A percentile compares a stretch with the other conserved stretches of the same genome.
Evolutionary conservation across 2,797 vertebrate genomes (phyloP).

Genomic region (Tapirus indicus): DNA sequence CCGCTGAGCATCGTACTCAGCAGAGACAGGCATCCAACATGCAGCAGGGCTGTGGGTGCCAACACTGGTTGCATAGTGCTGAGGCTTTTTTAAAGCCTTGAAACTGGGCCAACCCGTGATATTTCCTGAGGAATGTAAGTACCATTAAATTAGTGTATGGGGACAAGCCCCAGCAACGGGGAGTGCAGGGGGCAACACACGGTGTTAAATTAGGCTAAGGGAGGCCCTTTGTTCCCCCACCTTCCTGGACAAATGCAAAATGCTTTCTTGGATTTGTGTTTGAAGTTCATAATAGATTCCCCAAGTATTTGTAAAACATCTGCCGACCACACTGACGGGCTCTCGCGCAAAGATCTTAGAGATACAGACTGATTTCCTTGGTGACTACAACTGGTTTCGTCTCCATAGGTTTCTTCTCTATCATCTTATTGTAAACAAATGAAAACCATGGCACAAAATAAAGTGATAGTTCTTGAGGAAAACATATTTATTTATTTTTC

Average conservation of each 20-base stretch:
- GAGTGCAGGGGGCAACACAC: neutral
- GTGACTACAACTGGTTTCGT: neutral
- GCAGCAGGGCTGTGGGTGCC: neutral
- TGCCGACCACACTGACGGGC: neutral
- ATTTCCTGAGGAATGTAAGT: neutral
- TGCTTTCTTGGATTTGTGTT: neutral
- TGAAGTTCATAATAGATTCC: constrained; percentile 36
- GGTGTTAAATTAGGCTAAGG: neutral
- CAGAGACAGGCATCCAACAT: neutral
- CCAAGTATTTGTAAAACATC: neutral
- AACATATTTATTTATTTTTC: neutral
- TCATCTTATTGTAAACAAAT: neutral
- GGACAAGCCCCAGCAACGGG: neutral
- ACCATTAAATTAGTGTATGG: neutral
- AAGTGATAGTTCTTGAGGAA: neutral
- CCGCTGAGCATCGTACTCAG: neutral
- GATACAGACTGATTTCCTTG: neutral
- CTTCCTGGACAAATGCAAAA: constrained; percentile 36
- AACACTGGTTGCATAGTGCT: neutral
- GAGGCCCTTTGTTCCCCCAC: neutral
- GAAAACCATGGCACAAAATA: neutral
- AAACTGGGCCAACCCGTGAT: neutral
- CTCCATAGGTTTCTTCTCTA: neutral
- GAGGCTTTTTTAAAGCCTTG: neutral
- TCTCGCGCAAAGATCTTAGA: neutral